Percentiles rank a stretch among this genome's conserved stretches.
Evolutionary conservation across 2,113 vertebrate species (phyloP).

Genomic region (Melanotaenia duboulayi): DNA sequence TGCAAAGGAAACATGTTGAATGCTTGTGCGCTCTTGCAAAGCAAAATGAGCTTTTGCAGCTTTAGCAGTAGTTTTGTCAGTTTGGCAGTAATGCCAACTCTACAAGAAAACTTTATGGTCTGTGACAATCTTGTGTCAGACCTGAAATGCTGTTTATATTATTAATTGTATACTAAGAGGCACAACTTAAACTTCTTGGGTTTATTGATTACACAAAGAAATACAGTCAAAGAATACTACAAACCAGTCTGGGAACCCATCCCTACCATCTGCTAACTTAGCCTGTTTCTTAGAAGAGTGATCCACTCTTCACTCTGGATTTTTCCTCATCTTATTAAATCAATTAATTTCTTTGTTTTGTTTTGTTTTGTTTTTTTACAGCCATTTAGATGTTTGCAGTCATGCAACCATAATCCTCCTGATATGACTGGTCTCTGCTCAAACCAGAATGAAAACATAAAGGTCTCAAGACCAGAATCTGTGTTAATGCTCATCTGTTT

Average conservation of each 20-base stretch:
- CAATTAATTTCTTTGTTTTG: neutral
- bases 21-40: neutral
- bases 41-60: neutral
- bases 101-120: neutral
- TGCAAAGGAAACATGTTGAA: constrained; percentile 25
- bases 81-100: neutral
- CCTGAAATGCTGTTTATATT: neutral
- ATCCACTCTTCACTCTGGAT: no score
- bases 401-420: neutral
- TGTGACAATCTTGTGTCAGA: neutral
- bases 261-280: neutral
- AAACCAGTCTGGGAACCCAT: no score
- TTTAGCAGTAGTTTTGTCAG: neutral
- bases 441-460: neutral
- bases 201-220: neutral
- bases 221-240: no score
- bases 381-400: neutral
- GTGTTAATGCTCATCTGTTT: neutral
- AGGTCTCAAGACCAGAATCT: neutral
- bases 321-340: no score
- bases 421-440: neutral
- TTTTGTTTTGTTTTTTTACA: neutral
- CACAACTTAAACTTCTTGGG: neutral
- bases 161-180: neutral
- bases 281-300: no score